phyloP scores from a whole-genome alignment of 2,888 invertebrate genomes.

The Drosophila leonis region DNA sequence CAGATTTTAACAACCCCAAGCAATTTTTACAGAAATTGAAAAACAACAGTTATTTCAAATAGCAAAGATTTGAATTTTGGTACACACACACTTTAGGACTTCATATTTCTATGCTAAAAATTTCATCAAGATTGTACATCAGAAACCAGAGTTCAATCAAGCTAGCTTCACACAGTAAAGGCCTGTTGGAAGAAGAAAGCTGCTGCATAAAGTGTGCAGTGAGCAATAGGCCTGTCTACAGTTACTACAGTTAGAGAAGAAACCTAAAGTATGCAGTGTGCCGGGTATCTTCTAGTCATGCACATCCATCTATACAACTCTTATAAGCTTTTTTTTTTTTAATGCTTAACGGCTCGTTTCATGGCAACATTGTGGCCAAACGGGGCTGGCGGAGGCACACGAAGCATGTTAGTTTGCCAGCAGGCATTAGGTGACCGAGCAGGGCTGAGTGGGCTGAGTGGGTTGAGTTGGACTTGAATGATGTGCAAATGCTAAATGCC shows the following conservation, averaged over 20 bases:
- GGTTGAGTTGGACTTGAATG: conserved; percentile 42
- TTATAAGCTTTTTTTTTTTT: conserved; percentile 2
- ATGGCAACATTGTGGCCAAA: conserved; percentile 36
- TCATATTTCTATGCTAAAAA: background rate
- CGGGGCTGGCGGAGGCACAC: conserved; percentile 17
- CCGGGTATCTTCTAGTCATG: background rate
- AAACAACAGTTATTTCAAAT: too few species aligned
- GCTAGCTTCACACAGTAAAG: background rate
- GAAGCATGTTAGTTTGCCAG: conserved; percentile 28
- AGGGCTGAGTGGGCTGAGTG: background rate
- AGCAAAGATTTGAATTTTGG: too few species aligned
- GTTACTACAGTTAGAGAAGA: too few species aligned
- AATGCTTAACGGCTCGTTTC: conserved; percentile 61
- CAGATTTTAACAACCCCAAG: too few species aligned
- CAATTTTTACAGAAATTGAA: background rate
- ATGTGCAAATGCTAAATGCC: conserved; percentile 71
- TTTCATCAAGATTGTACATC: background rate
- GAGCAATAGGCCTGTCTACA: too few species aligned
- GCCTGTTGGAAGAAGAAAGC: background rate
- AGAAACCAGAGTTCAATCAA: background rate
- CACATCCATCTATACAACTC: background rate
- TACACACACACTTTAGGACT: background rate
- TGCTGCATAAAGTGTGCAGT: too few species aligned
- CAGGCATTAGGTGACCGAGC: conserved; percentile 28
- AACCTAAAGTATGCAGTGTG: too few species aligned